phyloP scores from a whole-genome alignment of 1,140 invertebrate genomes.

The Rhagoletis zephyria region DNA sequence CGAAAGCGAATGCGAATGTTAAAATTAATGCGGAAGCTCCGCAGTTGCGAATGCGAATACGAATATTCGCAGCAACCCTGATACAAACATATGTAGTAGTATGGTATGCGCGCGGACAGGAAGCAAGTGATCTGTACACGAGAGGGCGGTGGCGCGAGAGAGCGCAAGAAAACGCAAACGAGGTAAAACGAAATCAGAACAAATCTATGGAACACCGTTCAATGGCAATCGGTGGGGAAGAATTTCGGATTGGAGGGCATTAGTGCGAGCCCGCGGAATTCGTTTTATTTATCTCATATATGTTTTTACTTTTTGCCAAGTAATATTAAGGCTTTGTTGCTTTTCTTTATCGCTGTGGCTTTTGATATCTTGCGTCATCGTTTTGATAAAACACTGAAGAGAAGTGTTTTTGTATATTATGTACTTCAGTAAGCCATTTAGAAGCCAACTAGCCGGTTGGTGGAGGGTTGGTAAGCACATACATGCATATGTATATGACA shows the following conservation, averaged over 20 bases:
- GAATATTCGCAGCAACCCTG: too few relatives aligned
- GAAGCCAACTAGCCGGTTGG: background rate
- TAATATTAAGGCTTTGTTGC: too few relatives aligned
- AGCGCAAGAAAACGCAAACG: slow-evolving; percentile 15
- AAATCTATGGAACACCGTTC: slow-evolving; percentile 12
- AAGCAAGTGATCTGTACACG: background rate
- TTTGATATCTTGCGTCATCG: slow-evolving; percentile 2
- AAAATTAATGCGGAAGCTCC: too few relatives aligned
- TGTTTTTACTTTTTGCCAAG: background rate
- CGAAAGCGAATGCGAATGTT: too few relatives aligned
- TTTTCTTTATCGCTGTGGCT: background rate
- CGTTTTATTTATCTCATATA: background rate
- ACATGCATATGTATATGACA: too few relatives aligned
- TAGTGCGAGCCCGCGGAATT: slow-evolving; percentile 1
- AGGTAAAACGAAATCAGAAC: slow-evolving; percentile 5
- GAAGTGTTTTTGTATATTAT: background rate
- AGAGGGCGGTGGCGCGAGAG: background rate
- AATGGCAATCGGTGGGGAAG: slow-evolving; percentile 23
- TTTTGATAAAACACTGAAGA: background rate
- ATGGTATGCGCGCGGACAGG: background rate
- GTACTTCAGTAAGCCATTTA: background rate
- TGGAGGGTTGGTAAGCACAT: too few relatives aligned
- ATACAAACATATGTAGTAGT: too few relatives aligned
- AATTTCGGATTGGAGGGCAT: background rate
- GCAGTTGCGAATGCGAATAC: too few relatives aligned